Evolutionary conservation across 2,888 invertebrate genomes (phyloP), one percentile per base, ranked within the genome.

Genomic region (Tigriopus californicus): DNA sequence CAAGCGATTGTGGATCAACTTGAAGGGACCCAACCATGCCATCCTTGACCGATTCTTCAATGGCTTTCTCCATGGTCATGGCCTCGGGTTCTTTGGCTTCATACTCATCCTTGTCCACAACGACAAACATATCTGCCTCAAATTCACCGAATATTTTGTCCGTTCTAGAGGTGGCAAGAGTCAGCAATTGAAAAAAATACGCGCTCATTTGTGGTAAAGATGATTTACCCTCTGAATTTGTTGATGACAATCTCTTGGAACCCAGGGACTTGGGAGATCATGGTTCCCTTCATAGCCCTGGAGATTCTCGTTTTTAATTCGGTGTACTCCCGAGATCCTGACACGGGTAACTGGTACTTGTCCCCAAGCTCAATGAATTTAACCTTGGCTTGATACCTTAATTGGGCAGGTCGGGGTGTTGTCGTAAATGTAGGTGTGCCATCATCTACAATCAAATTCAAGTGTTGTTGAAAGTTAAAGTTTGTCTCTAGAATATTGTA

Each of bases 1-100:
- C 78, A 61, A 88, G 72, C 69, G 82, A 88, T 61, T 81, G 79
- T 0, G 88, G 86, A 70, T 91, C 88, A 1, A 90, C 81, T 24
- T 79, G 80, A 1, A 90, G 71, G 40, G 82, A 81, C 1, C 89
- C 90, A 8, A 88, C 81, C 66, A 76, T 77, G 5, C 88, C 89
- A 0, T 74, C 76, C 1, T 79, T 75, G 1, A 91, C 75, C 11
- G 82, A 82, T 47, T 84, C 82, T 61, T 77, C 71, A 1, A 90
- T 72, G 0, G 80, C 78, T 25, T 77, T 72, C 67, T 81, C 77
- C 66, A 69, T 70, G 18, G 60, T 64, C 13, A 53, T 24, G 6
- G 63, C 53, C 11, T 62, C 53, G 13, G 47, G 61, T 13, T 60
- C 61, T 20, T 60, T 73, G 63, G 79, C 80, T 64, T 82, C 81